Evolutionary conservation across 2,888 invertebrate species (phyloP).

Genomic region (Drosophila atripex): DNA sequence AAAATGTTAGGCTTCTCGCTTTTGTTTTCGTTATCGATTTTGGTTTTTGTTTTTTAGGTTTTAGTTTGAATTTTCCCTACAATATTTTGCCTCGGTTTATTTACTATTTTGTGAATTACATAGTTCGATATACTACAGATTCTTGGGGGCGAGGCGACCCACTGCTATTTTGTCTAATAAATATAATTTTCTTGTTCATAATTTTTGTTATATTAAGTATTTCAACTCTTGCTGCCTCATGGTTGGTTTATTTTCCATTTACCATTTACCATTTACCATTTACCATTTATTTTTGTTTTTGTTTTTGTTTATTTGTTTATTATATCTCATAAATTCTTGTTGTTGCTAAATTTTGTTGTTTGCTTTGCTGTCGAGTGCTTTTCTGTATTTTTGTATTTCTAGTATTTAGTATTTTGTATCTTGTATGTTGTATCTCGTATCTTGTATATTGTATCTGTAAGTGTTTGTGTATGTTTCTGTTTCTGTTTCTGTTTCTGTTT

Average conservation of each 20-base stretch:
- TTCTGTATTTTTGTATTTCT: slow-evolving; percentile 5
- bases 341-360: slow-evolving; percentile 77
- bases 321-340: slow-evolving; percentile 80
- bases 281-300: slow-evolving; percentile 6
- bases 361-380: slow-evolving; percentile 46
- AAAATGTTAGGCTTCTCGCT: slow-evolving; percentile 46
- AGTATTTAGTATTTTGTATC: slow-evolving; percentile 1
- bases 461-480: slow-evolving; percentile 30
- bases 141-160: slow-evolving; percentile 51
- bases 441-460: not conserved
- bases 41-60: slow-evolving; percentile 22
- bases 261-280: slow-evolving; percentile 35
- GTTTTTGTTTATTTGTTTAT: slow-evolving; percentile 60
- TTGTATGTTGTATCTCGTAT: not conserved
- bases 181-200: slow-evolving; percentile 65
- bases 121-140: slow-evolving; percentile 75
- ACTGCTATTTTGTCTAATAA: slow-evolving; percentile 66
- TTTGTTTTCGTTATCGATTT: slow-evolving; percentile 31
- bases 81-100: slow-evolving; percentile 54
- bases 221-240: slow-evolving; percentile 41
- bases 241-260: slow-evolving; percentile 53
- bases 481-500: too few relatives aligned
- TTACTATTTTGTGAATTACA: slow-evolving; percentile 68
- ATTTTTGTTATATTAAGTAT: slow-evolving; percentile 29
- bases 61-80: slow-evolving; percentile 67